A percentile compares a stretch with the other conserved stretches of the same genome.
These are phyloP conservation scores for Coelopa frigida DNA, from an alignment of 1,140 invertebrate genomes.

Conservation along the genomic window DNA sequence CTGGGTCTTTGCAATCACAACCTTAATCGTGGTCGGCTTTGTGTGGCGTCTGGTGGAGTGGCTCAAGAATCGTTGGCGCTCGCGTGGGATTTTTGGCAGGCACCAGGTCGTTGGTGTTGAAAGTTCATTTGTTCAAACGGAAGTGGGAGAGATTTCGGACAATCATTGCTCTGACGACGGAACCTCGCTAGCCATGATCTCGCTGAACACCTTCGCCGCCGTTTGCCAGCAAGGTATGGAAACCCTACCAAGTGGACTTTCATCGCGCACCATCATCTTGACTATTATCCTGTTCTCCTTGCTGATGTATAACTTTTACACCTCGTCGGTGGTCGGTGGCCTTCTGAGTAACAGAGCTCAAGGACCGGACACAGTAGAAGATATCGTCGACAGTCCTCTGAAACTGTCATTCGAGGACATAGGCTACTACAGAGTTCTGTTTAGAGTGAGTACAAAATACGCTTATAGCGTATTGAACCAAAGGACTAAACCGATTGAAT, in stretches of 20 bases:
- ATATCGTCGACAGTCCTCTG: constrained; percentile 28
- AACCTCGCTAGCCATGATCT: not conserved
- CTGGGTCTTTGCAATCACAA: constrained; percentile 22
- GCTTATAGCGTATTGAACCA: too few relatives aligned
- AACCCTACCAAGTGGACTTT: constrained; percentile 20
- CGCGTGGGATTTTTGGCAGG: too few relatives aligned
- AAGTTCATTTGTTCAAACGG: not conserved
- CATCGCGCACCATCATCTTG: constrained; percentile 28
- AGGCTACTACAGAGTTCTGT: constrained; percentile 41
- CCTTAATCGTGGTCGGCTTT: constrained; percentile 17
- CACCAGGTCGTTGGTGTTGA: too few relatives aligned
- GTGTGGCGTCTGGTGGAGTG: constrained; percentile 25
- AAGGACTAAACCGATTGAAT: too few relatives aligned
- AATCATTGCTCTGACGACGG: too few relatives aligned
- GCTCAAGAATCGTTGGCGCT: too few relatives aligned
- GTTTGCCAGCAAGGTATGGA: constrained; percentile 36
- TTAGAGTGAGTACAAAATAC: constrained; percentile 25
- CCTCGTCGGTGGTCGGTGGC: constrained; percentile 40
- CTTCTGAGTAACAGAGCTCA: constrained; percentile 30
- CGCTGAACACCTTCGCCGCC: constrained; percentile 25
- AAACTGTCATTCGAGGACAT: constrained; percentile 40
- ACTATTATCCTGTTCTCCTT: constrained; percentile 35
- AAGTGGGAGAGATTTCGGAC: too few relatives aligned
- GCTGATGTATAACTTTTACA: constrained; percentile 41
- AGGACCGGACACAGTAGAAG: constrained; percentile 28